phyloP scores from a whole-genome alignment of 1,140 invertebrate genomes.

The Formica exsecta region DNA sequence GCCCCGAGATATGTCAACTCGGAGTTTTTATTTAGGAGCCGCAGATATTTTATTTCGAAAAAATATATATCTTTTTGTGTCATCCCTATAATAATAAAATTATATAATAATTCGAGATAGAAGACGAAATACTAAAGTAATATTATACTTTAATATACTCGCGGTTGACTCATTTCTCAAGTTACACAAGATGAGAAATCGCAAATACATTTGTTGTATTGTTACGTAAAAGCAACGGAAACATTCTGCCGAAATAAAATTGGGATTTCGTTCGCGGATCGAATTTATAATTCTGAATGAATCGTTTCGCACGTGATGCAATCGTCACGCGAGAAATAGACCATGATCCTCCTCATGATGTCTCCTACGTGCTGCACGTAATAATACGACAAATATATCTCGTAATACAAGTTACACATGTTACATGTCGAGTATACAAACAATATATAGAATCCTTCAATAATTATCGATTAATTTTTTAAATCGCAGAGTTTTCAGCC shows the following conservation, averaged over 20 bases:
- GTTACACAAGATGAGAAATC: not conserved
- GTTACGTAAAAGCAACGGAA: not conserved
- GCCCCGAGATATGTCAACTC: not conserved
- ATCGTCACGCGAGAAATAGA: not conserved
- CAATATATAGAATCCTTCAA: no score
- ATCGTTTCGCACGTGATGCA: constrained; percentile 19
- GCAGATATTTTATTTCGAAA: no score
- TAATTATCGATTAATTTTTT: not conserved
- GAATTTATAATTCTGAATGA: constrained; percentile 27
- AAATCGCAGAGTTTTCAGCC: not conserved
- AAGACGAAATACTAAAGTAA: no score
- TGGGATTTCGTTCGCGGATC: not conserved
- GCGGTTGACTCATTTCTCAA: no score
- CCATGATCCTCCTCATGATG: not conserved
- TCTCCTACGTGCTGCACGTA: not conserved
- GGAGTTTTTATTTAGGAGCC: no score
- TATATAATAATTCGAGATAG: not conserved
- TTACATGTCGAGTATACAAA: not conserved
- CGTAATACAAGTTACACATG: not conserved
- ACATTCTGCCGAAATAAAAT: constrained; percentile 6
- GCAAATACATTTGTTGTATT: no score
- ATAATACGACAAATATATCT: constrained; percentile 1
- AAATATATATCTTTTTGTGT: no score
- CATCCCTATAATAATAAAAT: no score
- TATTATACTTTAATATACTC: no score